These are phyloP conservation scores for Synodontis membranacea DNA, from an alignment of 2,113 vertebrate genomes.

Conservation along the genomic window DNA sequence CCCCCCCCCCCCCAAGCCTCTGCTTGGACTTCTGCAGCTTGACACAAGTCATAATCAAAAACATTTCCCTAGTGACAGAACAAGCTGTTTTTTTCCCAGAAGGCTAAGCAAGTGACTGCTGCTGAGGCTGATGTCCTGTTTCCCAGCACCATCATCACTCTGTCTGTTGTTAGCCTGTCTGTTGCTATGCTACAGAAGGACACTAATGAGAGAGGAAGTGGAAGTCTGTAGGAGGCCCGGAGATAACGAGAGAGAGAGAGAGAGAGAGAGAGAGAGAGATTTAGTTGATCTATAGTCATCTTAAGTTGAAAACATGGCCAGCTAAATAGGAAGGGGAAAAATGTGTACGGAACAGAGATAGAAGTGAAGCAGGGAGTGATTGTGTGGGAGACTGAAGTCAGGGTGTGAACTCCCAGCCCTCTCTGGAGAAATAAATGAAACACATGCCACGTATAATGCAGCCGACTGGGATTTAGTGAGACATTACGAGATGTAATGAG, in stretches of 20 bases:
- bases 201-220: slow-evolving; percentile 55
- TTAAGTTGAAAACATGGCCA: slow-evolving; percentile 38
- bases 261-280: slow-evolving; percentile 24
- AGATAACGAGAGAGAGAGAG: slow-evolving; percentile 42
- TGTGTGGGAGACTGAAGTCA: slow-evolving; percentile 9
- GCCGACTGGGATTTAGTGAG: slow-evolving; percentile 46
- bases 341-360: slow-evolving; percentile 39
- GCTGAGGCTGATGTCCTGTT: slow-evolving; percentile 40
- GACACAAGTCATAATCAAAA: slow-evolving; percentile 48
- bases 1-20: background rate
- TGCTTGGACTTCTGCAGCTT: slow-evolving; percentile 20
- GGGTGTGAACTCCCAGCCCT: slow-evolving; percentile 28
- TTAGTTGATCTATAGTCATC: slow-evolving; percentile 39
- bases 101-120: slow-evolving; percentile 32
- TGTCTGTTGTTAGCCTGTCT: slow-evolving; percentile 51
- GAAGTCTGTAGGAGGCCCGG: slow-evolving; percentile 53
- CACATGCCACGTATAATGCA: slow-evolving; percentile 33
- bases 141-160: slow-evolving; percentile 46
- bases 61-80: slow-evolving; percentile 40
- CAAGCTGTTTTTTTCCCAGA: slow-evolving; percentile 6
- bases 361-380: slow-evolving; percentile 19
- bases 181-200: slow-evolving; percentile 55
- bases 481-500: slow-evolving; percentile 52
- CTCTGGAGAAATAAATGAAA: slow-evolving; percentile 48
- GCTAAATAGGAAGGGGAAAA: slow-evolving; percentile 32